A percentile compares a stretch with the other conserved stretches of the same genome.
These are phyloP conservation scores for Netelia virgata DNA, from an alignment of 2,888 invertebrate genomes.

Conservation along the genomic window DNA sequence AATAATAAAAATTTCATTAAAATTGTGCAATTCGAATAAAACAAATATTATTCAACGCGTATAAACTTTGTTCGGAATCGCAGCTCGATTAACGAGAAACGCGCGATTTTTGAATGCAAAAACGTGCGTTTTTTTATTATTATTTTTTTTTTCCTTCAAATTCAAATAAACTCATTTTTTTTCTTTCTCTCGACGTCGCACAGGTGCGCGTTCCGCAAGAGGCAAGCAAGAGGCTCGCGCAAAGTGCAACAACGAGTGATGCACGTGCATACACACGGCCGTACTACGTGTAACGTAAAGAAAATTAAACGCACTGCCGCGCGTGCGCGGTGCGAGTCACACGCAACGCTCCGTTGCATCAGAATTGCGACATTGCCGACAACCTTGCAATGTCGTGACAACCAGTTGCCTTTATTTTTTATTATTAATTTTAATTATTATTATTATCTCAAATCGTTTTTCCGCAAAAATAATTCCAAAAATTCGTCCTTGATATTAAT, in stretches of 20 bases:
- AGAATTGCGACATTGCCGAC: constrained; percentile 71
- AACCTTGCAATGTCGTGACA: constrained; percentile 76
- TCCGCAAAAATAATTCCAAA: too few species aligned
- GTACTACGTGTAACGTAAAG: constrained; percentile 19
- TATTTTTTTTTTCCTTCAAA: too few species aligned
- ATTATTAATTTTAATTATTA: not conserved
- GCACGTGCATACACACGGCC: not conserved
- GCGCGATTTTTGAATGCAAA: too few species aligned
- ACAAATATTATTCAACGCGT: too few species aligned
- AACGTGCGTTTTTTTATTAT: too few species aligned
- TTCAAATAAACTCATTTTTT: not conserved
- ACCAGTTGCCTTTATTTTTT: constrained; percentile 60
- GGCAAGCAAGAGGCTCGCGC: constrained; percentile 3
- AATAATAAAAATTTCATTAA: too few species aligned
- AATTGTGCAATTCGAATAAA: too few species aligned
- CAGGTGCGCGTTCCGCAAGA: too few species aligned
- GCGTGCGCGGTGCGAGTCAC: not conserved
- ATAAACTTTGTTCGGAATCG: too few species aligned
- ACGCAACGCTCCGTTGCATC: constrained; percentile 68
- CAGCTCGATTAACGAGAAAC: too few species aligned
- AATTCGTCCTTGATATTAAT: too few species aligned
- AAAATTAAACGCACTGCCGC: constrained; percentile 56
- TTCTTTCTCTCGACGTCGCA: constrained; percentile 8
- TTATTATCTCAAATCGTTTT: too few species aligned
- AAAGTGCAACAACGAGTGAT: constrained; percentile 43